Base-by-base conservation (phyloP, 2,888 invertebrate species). In the Yponomeuta evonymella region DNA sequence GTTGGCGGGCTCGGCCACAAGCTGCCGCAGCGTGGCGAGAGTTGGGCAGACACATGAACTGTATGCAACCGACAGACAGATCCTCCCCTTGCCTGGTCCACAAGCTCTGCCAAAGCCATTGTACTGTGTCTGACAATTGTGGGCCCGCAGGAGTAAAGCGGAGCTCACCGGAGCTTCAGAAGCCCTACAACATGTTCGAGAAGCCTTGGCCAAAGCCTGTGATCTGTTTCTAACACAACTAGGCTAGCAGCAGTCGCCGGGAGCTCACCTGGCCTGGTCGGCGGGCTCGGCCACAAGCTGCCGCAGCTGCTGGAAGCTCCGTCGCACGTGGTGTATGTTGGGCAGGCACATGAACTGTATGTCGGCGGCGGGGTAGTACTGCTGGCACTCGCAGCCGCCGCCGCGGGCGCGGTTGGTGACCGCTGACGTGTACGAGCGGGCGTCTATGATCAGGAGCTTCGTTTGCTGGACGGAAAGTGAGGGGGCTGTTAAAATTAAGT, bases 331-430 rank as follows among this genome's bases (percentile, higher is more conserved):
- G 90, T 99, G 99, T 78, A 99, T 99, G 90, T 99, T 99, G 71
- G 98, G 98, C 84, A 99, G 93, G 84, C 96, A 96, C 98, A 99
- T 98, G 88, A 98, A 99, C 89, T 97, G 96, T 72, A 99, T 97
- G 89, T 99, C 98, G 76, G 98, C 97, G 79, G 95, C 95, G 0
- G 97, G 96, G 93, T 99, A 99, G 93, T 98, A 98, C 87, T 98
- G 98, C 70, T 96, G 95, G 84, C 97, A 98, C 86, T 99, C 99
- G 87, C 97, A 98, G 70, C 99, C 99, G 65, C 99, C 99, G 71
- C 99, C 99, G 75, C 99, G 95, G 0, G 98, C 98, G 74, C 99
- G 93, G 91, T 99, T 99, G 30, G 98, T 98, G 62, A 98, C 97
- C 0, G 99, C 99, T 0, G 98, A 98, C 67, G 98, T 95, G 88